Conservation (phyloP, 2,797 vertebrate genomes). For the Protosalanx chinensis region DNA sequence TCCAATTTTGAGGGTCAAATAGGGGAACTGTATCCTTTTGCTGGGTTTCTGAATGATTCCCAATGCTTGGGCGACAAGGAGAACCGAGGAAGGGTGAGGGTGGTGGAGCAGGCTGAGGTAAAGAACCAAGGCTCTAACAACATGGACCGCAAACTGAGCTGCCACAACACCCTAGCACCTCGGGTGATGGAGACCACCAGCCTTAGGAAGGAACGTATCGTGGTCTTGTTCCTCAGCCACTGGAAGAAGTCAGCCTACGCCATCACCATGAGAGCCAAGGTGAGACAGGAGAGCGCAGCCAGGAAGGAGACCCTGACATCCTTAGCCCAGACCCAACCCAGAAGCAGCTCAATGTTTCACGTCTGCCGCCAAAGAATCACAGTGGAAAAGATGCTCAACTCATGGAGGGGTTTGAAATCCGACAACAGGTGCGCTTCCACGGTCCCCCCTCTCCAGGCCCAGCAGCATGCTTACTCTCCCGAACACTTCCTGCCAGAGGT, state of each 20-base stretch:
- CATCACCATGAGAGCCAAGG: constrained; percentile 67
- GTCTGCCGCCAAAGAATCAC: constrained; percentile 76
- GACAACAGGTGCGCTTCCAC: constrained; percentile 59
- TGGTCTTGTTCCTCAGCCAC: constrained; percentile 89
- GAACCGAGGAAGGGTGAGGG: constrained; percentile 18
- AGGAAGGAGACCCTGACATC: constrained; percentile 7
- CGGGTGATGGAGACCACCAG: constrained; percentile 70
- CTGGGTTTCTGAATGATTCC: constrained; percentile 54
- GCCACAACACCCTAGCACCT: not conserved
- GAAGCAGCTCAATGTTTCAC: constrained; percentile 62
- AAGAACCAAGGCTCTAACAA: constrained; percentile 58
- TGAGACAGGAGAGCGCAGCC: constrained; percentile 45
- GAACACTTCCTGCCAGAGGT: constrained; percentile 85
- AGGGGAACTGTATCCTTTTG: constrained; percentile 66
- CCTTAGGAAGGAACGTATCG: constrained; percentile 88
- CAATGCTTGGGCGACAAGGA: not conserved
- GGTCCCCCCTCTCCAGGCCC: constrained; percentile 32
- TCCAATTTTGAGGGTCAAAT: constrained; percentile 83
- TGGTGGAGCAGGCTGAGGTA: not conserved
- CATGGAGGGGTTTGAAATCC: constrained; percentile 75
- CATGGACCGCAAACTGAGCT: constrained; percentile 41
- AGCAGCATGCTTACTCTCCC: constrained; percentile 72
- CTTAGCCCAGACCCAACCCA: constrained; percentile 27
- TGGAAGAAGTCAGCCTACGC: constrained; percentile 89
- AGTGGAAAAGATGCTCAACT: constrained; percentile 78